A percentile compares a stretch with the other conserved stretches of the same genome.
These are phyloP conservation scores for Phalacrocorax carbo DNA, from an alignment of 2,113 vertebrate species.

Conservation along the genomic window DNA sequence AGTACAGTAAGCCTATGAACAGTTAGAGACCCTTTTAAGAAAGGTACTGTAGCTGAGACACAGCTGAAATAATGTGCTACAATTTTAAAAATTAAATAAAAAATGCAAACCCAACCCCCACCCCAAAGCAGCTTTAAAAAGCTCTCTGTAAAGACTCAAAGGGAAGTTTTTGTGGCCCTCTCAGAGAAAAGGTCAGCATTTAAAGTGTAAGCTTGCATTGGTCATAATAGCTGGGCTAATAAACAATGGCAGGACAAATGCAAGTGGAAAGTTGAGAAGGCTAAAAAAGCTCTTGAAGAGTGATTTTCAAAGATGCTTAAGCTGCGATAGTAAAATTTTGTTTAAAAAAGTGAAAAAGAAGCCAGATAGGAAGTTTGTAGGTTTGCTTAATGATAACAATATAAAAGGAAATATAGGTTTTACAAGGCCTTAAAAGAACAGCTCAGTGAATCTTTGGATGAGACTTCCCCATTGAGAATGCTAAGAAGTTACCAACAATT, in stretches of 20 bases:
- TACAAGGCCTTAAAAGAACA: neutral
- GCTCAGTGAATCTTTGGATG: neutral
- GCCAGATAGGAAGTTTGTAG: neutral
- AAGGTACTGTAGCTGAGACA: neutral
- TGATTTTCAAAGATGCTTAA: neutral
- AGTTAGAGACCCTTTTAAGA: neutral
- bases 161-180: neutral
- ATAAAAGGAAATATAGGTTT: neutral
- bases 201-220: neutral
- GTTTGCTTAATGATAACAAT: neutral
- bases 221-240: neutral
- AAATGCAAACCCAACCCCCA: rapidly evolving
- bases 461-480: neutral
- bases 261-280: neutral
- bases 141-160: neutral
- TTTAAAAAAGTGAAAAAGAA: neutral
- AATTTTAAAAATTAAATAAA: neutral
- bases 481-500: neutral
- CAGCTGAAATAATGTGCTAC: neutral
- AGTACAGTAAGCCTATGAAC: neutral
- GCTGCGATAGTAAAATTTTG: neutral
- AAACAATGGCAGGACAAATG: neutral
- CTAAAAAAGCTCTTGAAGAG: neutral
- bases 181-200: neutral
- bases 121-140: neutral